Evolutionary conservation across 2,888 invertebrate species (phyloP), one percentile per base, ranked within the genome.

Genomic region (Cephalotes varians): DNA sequence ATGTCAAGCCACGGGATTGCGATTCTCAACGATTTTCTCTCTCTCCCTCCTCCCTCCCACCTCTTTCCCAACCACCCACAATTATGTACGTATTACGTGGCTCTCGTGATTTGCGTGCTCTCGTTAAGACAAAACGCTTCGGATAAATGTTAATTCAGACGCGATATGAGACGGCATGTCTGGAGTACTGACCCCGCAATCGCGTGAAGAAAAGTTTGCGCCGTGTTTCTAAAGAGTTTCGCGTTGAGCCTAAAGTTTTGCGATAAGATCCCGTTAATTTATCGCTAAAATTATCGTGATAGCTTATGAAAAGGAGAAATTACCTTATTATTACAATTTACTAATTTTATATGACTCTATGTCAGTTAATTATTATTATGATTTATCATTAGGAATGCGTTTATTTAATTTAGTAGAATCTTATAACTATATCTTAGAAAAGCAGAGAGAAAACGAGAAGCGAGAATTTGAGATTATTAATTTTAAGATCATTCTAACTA

Each of bases 1-100:
- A 94, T 93, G 91, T 91, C 85, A 87, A 89, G 88, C 87, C 90
- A 88, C 90, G 91, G 92, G 92, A 90, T 92, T 90, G 91, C 92
- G 89, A 90, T 87, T 92, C 89, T 90, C 84, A 83, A 87, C 89
- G 86, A 82, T 85, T 83, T 86, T 87, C 86, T 82, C 84, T 62
- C 73, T 82, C 69, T 18, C 10, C 76, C 73, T 56, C 76, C 58
- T 37, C 54, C 77, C 51, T 49, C 12, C 21, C 51, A 18, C 21
- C 47, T n/a, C 21, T 40, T n/a, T 15, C 28, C n/a, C 37, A 49
- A 21, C 54, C 40, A n/a, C 40, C 40, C 67, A 21, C 58, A 54
- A 81, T 51, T 47, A 40, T 28, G 31, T 56, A 60, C 56, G n/a
- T n/a, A n/a, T n/a, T n/a, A n/a, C n/a, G 37, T 25, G 60, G n/a